These are phyloP conservation scores for Pyrochroa serraticornis DNA, from an alignment of 2,888 invertebrate species.

Conservation along the genomic window DNA sequence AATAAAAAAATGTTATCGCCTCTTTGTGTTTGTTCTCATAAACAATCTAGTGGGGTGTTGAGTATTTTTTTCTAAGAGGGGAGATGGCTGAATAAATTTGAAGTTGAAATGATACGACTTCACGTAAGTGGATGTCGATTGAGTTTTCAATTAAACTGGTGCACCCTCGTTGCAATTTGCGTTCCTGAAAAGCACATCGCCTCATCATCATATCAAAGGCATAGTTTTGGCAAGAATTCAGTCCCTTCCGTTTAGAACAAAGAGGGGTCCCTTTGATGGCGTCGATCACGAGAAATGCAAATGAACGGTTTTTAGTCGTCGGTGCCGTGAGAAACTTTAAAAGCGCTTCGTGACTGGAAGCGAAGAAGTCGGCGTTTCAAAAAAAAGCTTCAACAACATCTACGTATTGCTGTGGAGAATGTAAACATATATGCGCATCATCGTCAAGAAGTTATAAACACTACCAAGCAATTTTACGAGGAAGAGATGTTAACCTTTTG, in stretches of 20 bases:
- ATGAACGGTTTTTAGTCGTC: constrained; percentile 16
- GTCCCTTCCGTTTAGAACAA: constrained; percentile 12
- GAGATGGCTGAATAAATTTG: no score
- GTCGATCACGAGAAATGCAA: constrained; percentile 23
- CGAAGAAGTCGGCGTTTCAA: no score
- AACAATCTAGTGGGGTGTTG: no score
- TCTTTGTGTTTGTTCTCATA: no score
- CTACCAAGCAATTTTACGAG: constrained; percentile 19
- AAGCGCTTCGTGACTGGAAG: no score
- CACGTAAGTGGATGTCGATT: no score
- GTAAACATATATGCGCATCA: constrained; percentile 26
- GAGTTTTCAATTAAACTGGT: no score
- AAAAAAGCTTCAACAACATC: background rate
- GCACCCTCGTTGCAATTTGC: no score
- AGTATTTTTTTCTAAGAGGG: no score
- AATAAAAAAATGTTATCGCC: no score
- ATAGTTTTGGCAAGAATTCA: constrained; percentile 12
- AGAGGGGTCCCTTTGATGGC: constrained; percentile 15
- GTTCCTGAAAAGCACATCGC: constrained; percentile 5
- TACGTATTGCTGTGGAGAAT: background rate
- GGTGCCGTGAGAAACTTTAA: no score
- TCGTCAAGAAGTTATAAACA: constrained; percentile 17
- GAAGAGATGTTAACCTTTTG: constrained; percentile 26
- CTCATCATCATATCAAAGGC: constrained; percentile 20
- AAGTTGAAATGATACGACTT: no score